A percentile compares a stretch with the other conserved stretches of the same genome.
Evolutionary conservation across 2,113 vertebrate genomes (phyloP).

Genomic region (Erythrocebus patas): DNA sequence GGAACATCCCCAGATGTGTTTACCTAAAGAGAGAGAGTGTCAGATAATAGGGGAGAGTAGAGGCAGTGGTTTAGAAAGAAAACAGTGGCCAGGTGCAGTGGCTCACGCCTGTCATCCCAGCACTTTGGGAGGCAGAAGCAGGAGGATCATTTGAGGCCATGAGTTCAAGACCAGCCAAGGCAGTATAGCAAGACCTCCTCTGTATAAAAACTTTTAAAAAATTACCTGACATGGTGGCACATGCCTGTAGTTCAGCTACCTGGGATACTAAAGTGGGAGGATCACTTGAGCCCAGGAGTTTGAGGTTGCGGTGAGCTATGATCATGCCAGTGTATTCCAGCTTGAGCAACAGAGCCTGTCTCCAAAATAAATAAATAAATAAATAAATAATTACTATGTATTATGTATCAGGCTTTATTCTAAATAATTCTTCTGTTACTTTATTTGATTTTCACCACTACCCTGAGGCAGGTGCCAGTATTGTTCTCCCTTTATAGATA

Average conservation of each 20-base stretch:
- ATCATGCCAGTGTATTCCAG: neutral
- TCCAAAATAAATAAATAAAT: no score
- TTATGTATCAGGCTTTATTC: neutral
- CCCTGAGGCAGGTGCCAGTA: neutral
- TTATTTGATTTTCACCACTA: neutral
- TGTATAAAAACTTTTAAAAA: neutral
- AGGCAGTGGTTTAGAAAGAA: neutral
- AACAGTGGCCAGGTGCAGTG: neutral
- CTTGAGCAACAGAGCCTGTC: neutral
- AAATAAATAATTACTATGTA: no score
- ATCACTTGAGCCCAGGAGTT: neutral
- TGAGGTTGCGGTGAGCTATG: neutral
- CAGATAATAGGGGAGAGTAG: neutral
- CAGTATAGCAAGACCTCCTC: neutral
- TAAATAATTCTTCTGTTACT: no score
- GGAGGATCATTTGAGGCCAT: neutral
- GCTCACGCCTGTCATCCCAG: neutral
- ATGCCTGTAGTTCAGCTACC: neutral
- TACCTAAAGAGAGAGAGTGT: neutral
- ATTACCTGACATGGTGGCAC: neutral
- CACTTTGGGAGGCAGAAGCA: neutral
- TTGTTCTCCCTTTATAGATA: neutral
- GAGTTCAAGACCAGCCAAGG: neutral
- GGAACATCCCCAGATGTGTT: neutral
- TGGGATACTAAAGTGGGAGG: neutral